Evolutionary conservation across 2,113 vertebrate species (phyloP).

Genomic region (Theristicus caerulescens): DNA sequence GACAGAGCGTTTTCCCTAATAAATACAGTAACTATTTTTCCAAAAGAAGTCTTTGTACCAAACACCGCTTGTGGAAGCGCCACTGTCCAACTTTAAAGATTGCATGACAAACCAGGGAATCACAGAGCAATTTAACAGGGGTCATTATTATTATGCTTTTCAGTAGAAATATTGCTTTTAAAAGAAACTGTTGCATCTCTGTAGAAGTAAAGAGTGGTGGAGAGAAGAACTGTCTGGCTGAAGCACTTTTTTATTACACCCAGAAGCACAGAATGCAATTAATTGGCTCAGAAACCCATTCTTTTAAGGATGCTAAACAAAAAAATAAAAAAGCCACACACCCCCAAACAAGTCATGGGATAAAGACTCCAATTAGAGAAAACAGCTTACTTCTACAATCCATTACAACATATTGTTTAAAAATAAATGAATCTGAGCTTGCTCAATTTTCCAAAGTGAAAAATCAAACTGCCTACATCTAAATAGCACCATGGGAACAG

Average conservation of each 20-base stretch:
- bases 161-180: not conserved
- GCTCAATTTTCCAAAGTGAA: not conserved
- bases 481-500: not conserved
- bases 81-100: not conserved
- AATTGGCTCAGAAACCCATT: not conserved
- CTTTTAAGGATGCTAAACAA: not conserved
- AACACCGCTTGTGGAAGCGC: not conserved
- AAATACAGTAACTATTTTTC: not conserved
- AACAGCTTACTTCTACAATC: not conserved
- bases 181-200: not conserved
- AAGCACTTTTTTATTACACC: not conserved
- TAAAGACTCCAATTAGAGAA: not conserved
- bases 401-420: not conserved
- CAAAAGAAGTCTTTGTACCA: not conserved
- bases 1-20: not conserved
- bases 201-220: not conserved
- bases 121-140: not conserved
- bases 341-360: not conserved
- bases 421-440: not conserved
- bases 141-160: not conserved
- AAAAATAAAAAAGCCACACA: not conserved
- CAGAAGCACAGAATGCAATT: not conserved
- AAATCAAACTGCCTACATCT: not conserved
- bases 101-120: not conserved
- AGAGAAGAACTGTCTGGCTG: not conserved